phyloP scores from a whole-genome alignment of 2,113 vertebrate genomes.

The Myiagra hebetior region DNA sequence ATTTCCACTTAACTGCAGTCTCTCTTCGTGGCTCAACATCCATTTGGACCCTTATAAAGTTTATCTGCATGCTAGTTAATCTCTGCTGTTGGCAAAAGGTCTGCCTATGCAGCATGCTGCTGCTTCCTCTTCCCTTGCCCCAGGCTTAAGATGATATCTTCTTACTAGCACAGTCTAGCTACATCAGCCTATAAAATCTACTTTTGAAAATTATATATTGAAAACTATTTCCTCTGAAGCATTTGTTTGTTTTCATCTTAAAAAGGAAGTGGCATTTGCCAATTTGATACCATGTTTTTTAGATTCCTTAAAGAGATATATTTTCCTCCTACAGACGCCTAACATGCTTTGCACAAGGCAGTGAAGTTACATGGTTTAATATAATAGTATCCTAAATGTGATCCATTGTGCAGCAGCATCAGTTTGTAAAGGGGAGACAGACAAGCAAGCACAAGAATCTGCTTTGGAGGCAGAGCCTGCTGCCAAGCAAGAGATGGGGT shows the following conservation, averaged over 20 bases:
- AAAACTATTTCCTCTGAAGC: background rate
- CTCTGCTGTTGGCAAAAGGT: background rate
- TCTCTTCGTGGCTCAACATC: background rate
- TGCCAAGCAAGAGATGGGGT: background rate
- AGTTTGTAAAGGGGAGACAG: background rate
- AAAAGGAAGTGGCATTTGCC: background rate
- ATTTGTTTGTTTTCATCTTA: background rate
- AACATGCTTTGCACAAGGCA: background rate
- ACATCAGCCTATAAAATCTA: background rate
- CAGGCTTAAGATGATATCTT: background rate
- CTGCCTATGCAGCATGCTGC: background rate
- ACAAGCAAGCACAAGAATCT: background rate
- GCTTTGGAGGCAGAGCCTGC: background rate
- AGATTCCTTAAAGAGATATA: background rate
- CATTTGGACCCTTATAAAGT: conserved; percentile 21
- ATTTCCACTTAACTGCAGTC: conserved; percentile 33
- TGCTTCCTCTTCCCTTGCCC: background rate
- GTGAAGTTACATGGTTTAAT: background rate
- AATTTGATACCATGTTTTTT: background rate
- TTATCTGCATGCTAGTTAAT: conserved; percentile 35
- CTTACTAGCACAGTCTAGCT: background rate
- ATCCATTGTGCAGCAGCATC: background rate
- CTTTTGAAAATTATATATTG: background rate
- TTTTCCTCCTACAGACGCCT: background rate
- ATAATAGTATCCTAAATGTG: background rate